A percentile compares a stretch with the other conserved stretches of the same genome.
These are phyloP conservation scores for Augochlorella aurata DNA, from an alignment of 2,888 invertebrate genomes.

Conservation along the genomic window DNA sequence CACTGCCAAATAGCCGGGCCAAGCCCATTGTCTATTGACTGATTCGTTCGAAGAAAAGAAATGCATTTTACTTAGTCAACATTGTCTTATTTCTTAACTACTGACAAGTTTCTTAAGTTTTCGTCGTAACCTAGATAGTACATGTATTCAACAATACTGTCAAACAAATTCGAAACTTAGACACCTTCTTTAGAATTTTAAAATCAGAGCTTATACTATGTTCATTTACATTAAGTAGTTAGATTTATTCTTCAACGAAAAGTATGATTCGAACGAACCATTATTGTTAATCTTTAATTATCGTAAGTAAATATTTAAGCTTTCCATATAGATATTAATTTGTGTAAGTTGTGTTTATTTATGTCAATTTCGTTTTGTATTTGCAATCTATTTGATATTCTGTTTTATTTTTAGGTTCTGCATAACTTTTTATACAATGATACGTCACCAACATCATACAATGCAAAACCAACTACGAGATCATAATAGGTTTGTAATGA, in stretches of 20 bases:
- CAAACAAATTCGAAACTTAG: conserved; percentile 18
- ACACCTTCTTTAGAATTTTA: conserved; percentile 26
- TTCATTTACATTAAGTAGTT: conserved; percentile 17
- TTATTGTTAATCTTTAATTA: background rate
- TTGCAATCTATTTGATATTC: background rate
- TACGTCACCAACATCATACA: conserved; percentile 86
- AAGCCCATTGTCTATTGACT: conserved; percentile 74
- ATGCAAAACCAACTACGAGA: conserved; percentile 87
- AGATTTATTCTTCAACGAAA: background rate
- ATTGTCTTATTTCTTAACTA: conserved; percentile 1
- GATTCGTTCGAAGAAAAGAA: conserved; percentile 67
- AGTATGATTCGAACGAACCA: too few species aligned
- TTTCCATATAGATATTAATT: background rate
- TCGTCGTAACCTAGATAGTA: background rate
- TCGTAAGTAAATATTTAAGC: background rate
- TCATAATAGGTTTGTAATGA: conserved; percentile 81
- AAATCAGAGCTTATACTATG: background rate
- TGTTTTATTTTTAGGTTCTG: conserved; percentile 66
- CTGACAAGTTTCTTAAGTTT: background rate
- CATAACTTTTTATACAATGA: conserved; percentile 76
- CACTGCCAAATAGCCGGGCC: conserved; percentile 71
- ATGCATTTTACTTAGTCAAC: conserved; percentile 31
- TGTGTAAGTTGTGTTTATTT: background rate
- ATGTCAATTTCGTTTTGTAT: background rate
- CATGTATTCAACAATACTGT: conserved; percentile 27